Base-by-base conservation (phyloP, 1,140 invertebrate genomes). In the Ctenoplectra terminalis region DNA sequence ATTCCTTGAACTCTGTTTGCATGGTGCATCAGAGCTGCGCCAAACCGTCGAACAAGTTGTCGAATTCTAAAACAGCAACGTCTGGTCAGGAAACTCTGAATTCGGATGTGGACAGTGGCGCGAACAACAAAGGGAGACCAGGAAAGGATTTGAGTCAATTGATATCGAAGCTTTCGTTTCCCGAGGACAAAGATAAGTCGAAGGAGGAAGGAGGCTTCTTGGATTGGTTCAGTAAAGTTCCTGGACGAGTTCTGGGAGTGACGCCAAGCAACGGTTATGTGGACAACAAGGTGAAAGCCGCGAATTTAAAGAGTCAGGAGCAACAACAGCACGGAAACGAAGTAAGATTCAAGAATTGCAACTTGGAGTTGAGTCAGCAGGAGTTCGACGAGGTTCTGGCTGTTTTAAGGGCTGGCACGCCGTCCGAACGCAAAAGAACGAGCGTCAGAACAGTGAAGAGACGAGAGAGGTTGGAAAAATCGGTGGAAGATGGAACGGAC, bases 301-400 rank as follows among this genome's bases (percentile, higher is more conserved):
- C 67, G 60, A 83, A 58, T 6, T 26, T 66, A 26, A 84, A 69
- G 37, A 71, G 88, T 15, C 81, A 84, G 4, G 60, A 85, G 0
- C 86, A 87, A 1, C 86, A 87, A 1, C 71, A 73, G 3, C 67
- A 54, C 13, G 29, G 50, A 2, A 89, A 85, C 48, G 88, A 86
- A 20, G 80, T 89, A 31, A 90, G 85, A 43, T 82, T 88, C 3
- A 92, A 90, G 20, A 93, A 92, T 29, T 90, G 93, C 46, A 93
- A 93, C 78, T 78, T 94, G 40, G 94, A 94, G 66, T 78, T 95
- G 31, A 95, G 94, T 63, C 92, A 92, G 50, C 89, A 91, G 0
- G 94, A 95, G 74, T 92, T 94, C 67, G 91, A 94, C 74, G 94
- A 95, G 82, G 94, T 95, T 1, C 77, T 95, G 40, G 92, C 94